Percentiles rank a stretch among this genome's conserved stretches.
Conservation (phyloP, 2,888 invertebrate genomes). For the Harmothoe impar region DNA sequence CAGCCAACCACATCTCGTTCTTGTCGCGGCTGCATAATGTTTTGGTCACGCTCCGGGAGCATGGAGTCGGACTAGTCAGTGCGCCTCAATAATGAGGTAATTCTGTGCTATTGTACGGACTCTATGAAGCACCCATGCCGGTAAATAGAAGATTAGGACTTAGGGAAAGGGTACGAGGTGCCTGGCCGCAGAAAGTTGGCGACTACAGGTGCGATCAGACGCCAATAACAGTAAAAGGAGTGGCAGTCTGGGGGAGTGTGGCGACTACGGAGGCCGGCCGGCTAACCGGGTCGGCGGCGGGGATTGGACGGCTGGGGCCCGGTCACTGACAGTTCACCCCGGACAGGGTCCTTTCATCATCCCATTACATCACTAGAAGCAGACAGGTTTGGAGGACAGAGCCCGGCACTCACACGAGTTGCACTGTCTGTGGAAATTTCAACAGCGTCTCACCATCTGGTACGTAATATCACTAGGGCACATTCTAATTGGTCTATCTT, state of each 20-base stretch:
- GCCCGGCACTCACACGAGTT: too few species aligned
- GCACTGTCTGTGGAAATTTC: too few species aligned
- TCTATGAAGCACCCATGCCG: background rate
- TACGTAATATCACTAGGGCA: too few species aligned
- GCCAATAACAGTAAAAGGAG: background rate
- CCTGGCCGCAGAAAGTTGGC: background rate
- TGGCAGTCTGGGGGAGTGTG: background rate
- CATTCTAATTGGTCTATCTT: too few species aligned
- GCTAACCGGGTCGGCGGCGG: background rate
- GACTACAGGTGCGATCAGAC: background rate
- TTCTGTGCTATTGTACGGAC: background rate
- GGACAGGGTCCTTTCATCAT: background rate
- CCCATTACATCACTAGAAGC: background rate
- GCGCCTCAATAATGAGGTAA: background rate
- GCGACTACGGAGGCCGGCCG: background rate
- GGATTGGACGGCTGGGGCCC: background rate
- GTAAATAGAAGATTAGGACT: background rate
- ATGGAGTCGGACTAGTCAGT: background rate
- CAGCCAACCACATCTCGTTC: background rate
- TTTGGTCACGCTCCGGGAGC: slow-evolving; percentile 3
- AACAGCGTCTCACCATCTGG: too few species aligned
- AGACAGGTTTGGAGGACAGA: too few species aligned
- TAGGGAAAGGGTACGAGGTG: background rate
- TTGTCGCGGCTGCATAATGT: slow-evolving; percentile 7
- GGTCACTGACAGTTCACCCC: background rate